phyloP scores from a whole-genome alignment of 2,888 invertebrate species.

The Notodonta ziczac region DNA sequence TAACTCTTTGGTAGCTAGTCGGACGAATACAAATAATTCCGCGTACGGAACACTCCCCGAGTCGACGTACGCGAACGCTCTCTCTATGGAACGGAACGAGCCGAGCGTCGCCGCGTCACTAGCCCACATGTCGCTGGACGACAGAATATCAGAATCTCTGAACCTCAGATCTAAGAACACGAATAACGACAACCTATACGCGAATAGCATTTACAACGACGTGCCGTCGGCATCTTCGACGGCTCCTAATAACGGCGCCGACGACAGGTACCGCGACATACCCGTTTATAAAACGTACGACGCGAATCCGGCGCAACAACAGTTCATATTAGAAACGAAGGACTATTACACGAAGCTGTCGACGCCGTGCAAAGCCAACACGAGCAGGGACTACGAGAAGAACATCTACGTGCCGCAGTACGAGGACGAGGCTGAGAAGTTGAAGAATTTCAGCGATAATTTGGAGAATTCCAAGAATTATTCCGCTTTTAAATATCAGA shows the following conservation, averaged over 20 bases:
- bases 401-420: slow-evolving; percentile 75
- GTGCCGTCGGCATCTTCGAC: slow-evolving; percentile 47
- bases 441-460: slow-evolving; percentile 70
- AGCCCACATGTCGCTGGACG: slow-evolving; percentile 74
- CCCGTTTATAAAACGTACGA: slow-evolving; percentile 71
- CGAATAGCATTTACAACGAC: slow-evolving; percentile 50
- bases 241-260: slow-evolving; percentile 29
- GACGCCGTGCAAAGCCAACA: slow-evolving; percentile 53
- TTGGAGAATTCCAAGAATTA: slow-evolving; percentile 76
- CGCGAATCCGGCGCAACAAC: slow-evolving; percentile 62
- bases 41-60: slow-evolving; percentile 51
- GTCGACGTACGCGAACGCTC: slow-evolving; percentile 48
- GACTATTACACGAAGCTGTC: slow-evolving; percentile 77
- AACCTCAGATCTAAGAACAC: slow-evolving; percentile 76
- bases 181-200: slow-evolving; percentile 65
- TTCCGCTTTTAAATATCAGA: slow-evolving; percentile 72
- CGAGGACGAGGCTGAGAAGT: slow-evolving; percentile 68
- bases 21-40: slow-evolving; percentile 43
- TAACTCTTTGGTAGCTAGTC: slow-evolving; percentile 40
- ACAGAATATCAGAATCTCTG: slow-evolving; percentile 77
- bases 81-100: slow-evolving; percentile 53
- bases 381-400: slow-evolving; percentile 68
- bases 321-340: slow-evolving; percentile 71
- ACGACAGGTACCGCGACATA: slow-evolving; percentile 60
- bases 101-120: slow-evolving; percentile 49